Percentiles rank a stretch among this genome's conserved stretches.
Evolutionary conservation across 2,113 vertebrate species (phyloP).

Genomic region (Heptranchias perlo): DNA sequence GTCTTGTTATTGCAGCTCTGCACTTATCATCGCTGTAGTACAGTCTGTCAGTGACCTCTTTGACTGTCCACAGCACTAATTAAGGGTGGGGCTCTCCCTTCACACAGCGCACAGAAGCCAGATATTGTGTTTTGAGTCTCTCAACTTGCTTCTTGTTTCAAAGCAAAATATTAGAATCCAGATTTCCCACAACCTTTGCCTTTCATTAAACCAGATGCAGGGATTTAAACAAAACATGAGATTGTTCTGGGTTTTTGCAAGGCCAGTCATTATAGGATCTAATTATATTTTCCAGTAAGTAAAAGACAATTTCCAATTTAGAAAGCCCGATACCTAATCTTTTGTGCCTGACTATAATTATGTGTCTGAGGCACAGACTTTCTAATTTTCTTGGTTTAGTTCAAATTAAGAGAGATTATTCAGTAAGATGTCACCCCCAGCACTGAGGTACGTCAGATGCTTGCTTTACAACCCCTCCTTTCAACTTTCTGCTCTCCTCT

Average conservation of each 20-base stretch:
- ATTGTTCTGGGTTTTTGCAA: not conserved
- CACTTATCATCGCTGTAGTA: not conserved
- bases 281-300: conserved; percentile 9
- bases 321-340: not conserved
- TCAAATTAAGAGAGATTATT: not conserved
- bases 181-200: conserved; percentile 25
- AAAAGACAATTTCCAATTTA: conserved; percentile 23
- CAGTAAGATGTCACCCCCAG: not conserved
- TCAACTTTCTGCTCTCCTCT: not conserved
- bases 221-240: conserved; percentile 23
- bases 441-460: not conserved
- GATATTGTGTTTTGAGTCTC: conserved; percentile 14
- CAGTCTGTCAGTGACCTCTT: not conserved
- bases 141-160: not conserved
- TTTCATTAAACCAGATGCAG: conserved; percentile 2
- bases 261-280: conserved; percentile 10
- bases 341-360: conserved; percentile 23
- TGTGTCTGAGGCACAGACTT: not conserved
- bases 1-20: not conserved
- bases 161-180: conserved; percentile 27
- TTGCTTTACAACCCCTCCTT: not conserved
- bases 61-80: conserved; percentile 14
- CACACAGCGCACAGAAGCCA: not conserved
- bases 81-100: not conserved
- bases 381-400: not conserved